Percentiles rank a stretch among this genome's conserved stretches.
Evolutionary conservation across 2,797 vertebrate species (phyloP).

Genomic region (Sebastes kiyomatsui): DNA sequence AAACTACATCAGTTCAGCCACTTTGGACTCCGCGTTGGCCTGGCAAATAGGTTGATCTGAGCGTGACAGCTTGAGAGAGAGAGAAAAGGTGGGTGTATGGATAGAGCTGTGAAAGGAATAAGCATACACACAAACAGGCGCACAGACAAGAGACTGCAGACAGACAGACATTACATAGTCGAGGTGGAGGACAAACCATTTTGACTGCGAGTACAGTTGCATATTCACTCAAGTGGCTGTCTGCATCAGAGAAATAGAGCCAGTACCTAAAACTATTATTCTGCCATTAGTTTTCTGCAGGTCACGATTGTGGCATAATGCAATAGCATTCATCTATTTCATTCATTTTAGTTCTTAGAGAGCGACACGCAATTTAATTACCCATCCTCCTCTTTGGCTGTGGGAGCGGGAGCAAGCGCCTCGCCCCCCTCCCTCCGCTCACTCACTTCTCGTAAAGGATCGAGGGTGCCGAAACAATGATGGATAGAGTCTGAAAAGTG

Average conservation of each 20-base stretch:
- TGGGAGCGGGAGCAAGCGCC: constrained; percentile 71
- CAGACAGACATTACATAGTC: constrained; percentile 62
- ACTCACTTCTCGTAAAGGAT: constrained; percentile 83
- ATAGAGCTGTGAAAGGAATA: constrained; percentile 21
- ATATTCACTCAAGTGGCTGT: constrained; percentile 80
- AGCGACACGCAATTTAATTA: constrained; percentile 85
- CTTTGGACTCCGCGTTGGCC: constrained; percentile 54
- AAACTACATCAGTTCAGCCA: constrained; percentile 46
- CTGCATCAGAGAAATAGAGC: constrained; percentile 74
- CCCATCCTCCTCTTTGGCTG: constrained; percentile 78
- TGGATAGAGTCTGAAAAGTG: constrained; percentile 88
- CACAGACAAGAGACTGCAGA: constrained; percentile 29
- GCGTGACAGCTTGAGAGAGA: constrained; percentile 45
- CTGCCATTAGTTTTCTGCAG: constrained; percentile 82
- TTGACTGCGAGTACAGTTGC: constrained; percentile 65
- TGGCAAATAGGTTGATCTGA: constrained; percentile 39
- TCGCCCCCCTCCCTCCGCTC: constrained; percentile 65
- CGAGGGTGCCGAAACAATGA: constrained; percentile 85
- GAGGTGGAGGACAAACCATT: constrained; percentile 70
- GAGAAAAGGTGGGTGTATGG: constrained; percentile 34
- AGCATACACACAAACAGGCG: constrained; percentile 8
- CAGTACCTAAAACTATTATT: constrained; percentile 82
- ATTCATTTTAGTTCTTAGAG: constrained; percentile 83
- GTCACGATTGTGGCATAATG: constrained; percentile 82
- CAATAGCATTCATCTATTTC: constrained; percentile 84